Evolutionary conservation across 2,888 invertebrate species (phyloP).

Genomic region (Habroteleia sp.): DNA sequence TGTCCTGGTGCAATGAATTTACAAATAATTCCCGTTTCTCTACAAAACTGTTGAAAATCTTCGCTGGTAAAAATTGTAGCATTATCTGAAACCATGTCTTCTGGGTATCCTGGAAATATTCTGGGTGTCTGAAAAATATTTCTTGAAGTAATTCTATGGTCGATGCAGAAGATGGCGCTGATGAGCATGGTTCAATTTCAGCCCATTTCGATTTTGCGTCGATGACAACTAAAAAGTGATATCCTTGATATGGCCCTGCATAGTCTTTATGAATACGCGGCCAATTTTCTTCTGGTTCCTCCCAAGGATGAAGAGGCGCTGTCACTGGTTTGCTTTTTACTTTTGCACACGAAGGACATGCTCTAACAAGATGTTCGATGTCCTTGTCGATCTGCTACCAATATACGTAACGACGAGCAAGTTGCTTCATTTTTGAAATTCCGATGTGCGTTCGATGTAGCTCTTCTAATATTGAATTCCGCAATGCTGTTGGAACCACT

Average conservation of each 20-base stretch:
- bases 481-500: conserved; percentile 54
- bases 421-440: conserved; percentile 55
- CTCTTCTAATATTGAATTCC: conserved; percentile 34
- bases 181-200: conserved; percentile 55
- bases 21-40: conserved; percentile 16
- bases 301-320: conserved; percentile 56
- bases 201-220: conserved; percentile 67
- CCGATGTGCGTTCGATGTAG: conserved; percentile 61
- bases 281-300: conserved; percentile 63
- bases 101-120: conserved; percentile 62
- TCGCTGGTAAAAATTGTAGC: conserved; percentile 60
- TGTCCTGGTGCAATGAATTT: conserved; percentile 52
- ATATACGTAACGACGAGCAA: conserved; percentile 61
- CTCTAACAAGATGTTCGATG: conserved; percentile 42
- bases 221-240: conserved; percentile 56
- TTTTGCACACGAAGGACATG: conserved; percentile 47
- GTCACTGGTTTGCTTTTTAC: conserved; percentile 42
- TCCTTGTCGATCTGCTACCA: conserved; percentile 63
- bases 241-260: conserved; percentile 61
- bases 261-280: conserved; percentile 70
- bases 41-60: conserved; percentile 44
- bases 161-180: conserved; percentile 43
- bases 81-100: conserved; percentile 64
- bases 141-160: conserved; percentile 47
- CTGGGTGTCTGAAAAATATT: conserved; percentile 55